Conservation (phyloP, 2,888 invertebrate genomes). For the Mesorhabditis belari region DNA sequence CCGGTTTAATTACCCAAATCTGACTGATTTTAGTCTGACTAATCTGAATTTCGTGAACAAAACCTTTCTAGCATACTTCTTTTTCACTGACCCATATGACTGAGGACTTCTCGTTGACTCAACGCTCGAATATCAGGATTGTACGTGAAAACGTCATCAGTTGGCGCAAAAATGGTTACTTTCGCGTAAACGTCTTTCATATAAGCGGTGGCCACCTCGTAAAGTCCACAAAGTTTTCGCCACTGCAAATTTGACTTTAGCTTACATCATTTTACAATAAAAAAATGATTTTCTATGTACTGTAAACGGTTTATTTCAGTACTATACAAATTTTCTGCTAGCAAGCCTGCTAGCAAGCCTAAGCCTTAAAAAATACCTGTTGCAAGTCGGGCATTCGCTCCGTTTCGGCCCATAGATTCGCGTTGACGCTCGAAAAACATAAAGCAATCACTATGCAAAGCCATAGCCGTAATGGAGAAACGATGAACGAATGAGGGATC, state of each 20-base stretch:
- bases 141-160: conserved; percentile 53
- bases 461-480: too few species aligned
- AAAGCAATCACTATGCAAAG: conserved; percentile 4
- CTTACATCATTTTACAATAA: too few species aligned
- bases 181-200: conserved; percentile 51
- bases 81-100: conserved; percentile 50
- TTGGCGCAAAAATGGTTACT: conserved; percentile 51
- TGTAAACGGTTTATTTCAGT: not conserved
- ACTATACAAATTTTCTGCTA: not conserved
- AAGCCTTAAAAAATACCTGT: conserved; percentile 29
- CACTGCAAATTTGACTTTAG: too few species aligned
- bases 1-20: too few species aligned
- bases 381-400: conserved; percentile 48
- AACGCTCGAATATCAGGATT: conserved; percentile 51
- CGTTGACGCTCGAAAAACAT: conserved; percentile 6
- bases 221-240: conserved; percentile 46
- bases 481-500: too few species aligned
- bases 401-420: conserved; percentile 49
- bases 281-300: too few species aligned
- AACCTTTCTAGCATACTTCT: too few species aligned
- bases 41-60: too few species aligned
- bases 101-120: conserved; percentile 49
- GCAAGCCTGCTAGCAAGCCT: too few species aligned
- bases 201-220: conserved; percentile 48
- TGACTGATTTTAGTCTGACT: too few species aligned